Evolutionary conservation across 2,888 invertebrate genomes (phyloP), one percentile per base, ranked within the genome.

Genomic region (Ariolimax columbianus): DNA sequence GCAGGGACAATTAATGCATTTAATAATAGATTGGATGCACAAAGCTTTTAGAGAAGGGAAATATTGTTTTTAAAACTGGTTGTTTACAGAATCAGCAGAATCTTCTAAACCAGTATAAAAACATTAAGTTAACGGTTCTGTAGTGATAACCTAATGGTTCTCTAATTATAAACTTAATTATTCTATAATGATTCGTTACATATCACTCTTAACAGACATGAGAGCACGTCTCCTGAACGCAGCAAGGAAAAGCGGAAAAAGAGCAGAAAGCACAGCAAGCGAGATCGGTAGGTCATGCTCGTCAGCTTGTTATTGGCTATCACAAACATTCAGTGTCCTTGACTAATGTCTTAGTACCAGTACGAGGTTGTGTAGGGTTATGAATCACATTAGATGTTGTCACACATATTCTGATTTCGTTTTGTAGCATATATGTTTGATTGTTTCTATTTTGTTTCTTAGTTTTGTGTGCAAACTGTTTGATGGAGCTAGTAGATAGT

Each of bases 231-330:
- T 63, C 91, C 91, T 70, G 91, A 91, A 40, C 89, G 91, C 47
- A 90, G 87, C 77, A 85, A 85, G 87, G 89, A 90, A 73, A 91
- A 89, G 87, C 90, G 90, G 87, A 91, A 90, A 88, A 92, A 90
- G 87, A 91, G 90, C 78, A 84, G 86, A 66, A 91, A 91, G 86
- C 91, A 91, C 87, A 91, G 91, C 87, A 90, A 89, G 78, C 89
- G 89, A 86, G 91, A 91, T 90, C 91, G 91, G 92, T 92, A 91
- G 88, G 91, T 90, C 85, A 9, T 47, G 36, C 59, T 33, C 23
- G 55, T 73, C 19, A 40, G 0, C 26, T 47, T 51, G 23, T 59
- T 80, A 33, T 26, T 43, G n/a, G 66, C 43, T 43, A 33, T 38
- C 33, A 38, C 70, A 19, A 68, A 68, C 33, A 19, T 38, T 47